Conservation (phyloP, 2,888 invertebrate genomes). For the Capitulum mitella region DNA sequence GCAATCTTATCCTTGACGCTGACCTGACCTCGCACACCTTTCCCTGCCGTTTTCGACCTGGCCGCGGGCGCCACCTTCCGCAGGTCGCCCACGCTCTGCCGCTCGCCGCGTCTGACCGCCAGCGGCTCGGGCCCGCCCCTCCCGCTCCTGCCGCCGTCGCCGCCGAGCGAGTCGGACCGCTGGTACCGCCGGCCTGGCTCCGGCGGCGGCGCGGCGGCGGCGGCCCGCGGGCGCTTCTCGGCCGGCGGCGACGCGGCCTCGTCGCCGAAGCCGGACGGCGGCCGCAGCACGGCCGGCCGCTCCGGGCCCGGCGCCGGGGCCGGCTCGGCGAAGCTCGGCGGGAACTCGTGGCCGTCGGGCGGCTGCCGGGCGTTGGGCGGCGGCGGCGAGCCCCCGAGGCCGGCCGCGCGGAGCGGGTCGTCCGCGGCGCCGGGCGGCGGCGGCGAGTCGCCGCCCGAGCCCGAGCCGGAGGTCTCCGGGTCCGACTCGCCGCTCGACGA, state of each 20-base stretch:
- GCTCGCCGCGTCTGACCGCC: slow-evolving; percentile 29
- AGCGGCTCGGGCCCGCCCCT: slow-evolving; percentile 29
- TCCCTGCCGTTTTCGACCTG: not conserved
- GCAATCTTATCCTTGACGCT: slow-evolving; percentile 80
- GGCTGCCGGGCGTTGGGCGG: slow-evolving; percentile 59
- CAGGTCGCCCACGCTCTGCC: slow-evolving; percentile 52
- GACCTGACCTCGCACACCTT: not conserved
- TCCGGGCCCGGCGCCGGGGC: no score
- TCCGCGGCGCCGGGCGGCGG: slow-evolving; percentile 28
- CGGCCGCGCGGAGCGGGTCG: no score
- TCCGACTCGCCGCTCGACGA: slow-evolving; percentile 43
- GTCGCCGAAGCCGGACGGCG: slow-evolving; percentile 35
- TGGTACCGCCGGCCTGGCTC: slow-evolving; percentile 28
- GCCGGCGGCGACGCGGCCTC: slow-evolving; percentile 26
- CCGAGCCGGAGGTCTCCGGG: no score
- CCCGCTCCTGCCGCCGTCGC: slow-evolving; percentile 28
- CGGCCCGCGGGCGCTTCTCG: slow-evolving; percentile 21
- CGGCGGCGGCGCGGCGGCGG: slow-evolving; percentile 28
- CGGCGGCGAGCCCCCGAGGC: slow-evolving; percentile 38
- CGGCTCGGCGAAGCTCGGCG: slow-evolving; percentile 58
- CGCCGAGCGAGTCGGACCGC: slow-evolving; percentile 27
- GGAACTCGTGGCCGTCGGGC: slow-evolving; percentile 75
- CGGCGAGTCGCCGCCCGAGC: slow-evolving; percentile 33
- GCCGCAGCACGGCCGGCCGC: slow-evolving; percentile 43
- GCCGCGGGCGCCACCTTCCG: slow-evolving; percentile 56